Evolutionary conservation across 2,888 invertebrate genomes (phyloP), one percentile per base, ranked within the genome.

Genomic region (Polydrusus pterygomalis): DNA sequence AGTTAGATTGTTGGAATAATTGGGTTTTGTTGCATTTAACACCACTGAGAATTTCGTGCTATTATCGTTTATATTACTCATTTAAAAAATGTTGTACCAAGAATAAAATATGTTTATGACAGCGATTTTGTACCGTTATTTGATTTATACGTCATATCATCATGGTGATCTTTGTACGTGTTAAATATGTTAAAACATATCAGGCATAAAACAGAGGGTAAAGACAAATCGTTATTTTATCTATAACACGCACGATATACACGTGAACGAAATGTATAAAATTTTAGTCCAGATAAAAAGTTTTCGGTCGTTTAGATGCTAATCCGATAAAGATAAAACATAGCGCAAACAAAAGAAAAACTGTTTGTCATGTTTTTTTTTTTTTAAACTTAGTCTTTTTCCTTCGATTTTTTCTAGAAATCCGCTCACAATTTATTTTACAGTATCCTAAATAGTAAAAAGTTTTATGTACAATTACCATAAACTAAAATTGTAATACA

Each of bases 211-310:
- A 38, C 58, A 38, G 38, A 15, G 38, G 38, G 58, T 38, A 60
- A 38, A 38, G 58, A 60, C 58, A 60, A 60, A 60, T 60, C 58
- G 38, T 38, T 60, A 60, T 60, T 60, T 60, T 60, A 60, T 60
- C 58, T 60, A 38, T 60, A 38, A 38, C 58, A 60, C 58, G 58
- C 58, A 60, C 58, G 15, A 38, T 60, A 17, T 60, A 30, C 34
- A 38, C 58, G 38, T 60, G 58, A 34, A 38, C 18, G 18, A 60
- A 34, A 38, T 60, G 58, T 60, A 17, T 30, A 38, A 34, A 60
- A 60, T 60, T 54, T 60, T 60, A 60, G 38, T 8, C 10, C 15
- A 60, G 17, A 60, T 38, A 60, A 38, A 38, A 56, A 11, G 13
- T 1, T 38, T 47, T 58, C 15, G 38, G 17, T 38, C 15, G 9